Evolutionary conservation across 2,113 vertebrate genomes (phyloP).

Genomic region (Neogobius melanostomus): DNA sequence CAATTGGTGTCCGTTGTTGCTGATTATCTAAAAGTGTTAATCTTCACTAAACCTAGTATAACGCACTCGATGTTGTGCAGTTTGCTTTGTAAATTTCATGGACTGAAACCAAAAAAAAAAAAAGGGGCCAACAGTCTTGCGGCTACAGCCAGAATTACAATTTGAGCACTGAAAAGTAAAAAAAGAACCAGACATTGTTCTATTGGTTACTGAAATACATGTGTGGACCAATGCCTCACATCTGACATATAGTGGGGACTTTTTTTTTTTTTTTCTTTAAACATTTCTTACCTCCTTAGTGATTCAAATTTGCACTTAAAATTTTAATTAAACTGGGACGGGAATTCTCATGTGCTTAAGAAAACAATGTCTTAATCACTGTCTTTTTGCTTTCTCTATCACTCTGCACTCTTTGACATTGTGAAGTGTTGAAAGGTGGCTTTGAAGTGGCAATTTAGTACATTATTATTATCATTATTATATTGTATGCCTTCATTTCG

Average conservation of each 20-base stretch:
- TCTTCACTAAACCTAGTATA: constrained; percentile 39
- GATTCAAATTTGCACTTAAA: constrained; percentile 67
- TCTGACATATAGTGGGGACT: constrained; percentile 5
- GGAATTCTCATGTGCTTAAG: constrained; percentile 27
- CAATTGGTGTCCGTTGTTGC: background rate
- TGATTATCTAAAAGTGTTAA: constrained; percentile 9
- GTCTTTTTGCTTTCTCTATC: constrained; percentile 8
- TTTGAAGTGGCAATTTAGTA: background rate
- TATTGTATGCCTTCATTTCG: constrained; percentile 25
- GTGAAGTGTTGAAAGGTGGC: constrained; percentile 22
- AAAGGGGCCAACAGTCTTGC: background rate
- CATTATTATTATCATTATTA: constrained; percentile 6
- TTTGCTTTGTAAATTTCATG: constrained; percentile 1
- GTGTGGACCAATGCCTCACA: constrained; percentile 41
- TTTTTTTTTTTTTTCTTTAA: background rate
- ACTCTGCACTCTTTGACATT: constrained; percentile 26
- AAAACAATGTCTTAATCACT: constrained; percentile 46
- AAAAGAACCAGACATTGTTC: background rate
- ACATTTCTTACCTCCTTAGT: constrained; percentile 37
- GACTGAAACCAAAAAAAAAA: constrained; percentile 6
- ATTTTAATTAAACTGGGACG: constrained; percentile 26
- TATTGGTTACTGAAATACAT: background rate
- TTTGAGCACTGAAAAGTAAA: constrained; percentile 16
- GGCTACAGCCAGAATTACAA: constrained; percentile 1
- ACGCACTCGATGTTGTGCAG: constrained; percentile 35